These are phyloP conservation scores for Chelidonichthys spinosus DNA, from an alignment of 2,797 vertebrate species.

Conservation along the genomic window DNA sequence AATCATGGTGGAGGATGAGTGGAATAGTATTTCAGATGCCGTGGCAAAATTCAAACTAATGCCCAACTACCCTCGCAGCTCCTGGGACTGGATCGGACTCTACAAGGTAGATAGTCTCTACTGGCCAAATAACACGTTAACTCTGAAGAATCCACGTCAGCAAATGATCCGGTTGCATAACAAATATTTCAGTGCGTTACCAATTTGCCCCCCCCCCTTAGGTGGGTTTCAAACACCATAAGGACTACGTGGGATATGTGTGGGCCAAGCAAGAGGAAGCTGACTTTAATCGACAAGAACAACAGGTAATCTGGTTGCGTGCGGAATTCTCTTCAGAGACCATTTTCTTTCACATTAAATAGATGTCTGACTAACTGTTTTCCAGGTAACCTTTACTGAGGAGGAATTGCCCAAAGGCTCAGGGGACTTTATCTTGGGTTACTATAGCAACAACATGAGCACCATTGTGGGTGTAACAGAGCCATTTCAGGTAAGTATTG, in stretches of 20 bases:
- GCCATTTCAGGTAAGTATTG: conserved; percentile 92
- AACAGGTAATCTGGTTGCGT: conserved; percentile 81
- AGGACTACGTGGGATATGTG: conserved; percentile 95
- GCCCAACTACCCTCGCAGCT: conserved; percentile 90
- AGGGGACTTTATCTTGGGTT: conserved; percentile 95
- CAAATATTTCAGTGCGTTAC: neutral
- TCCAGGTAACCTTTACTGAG: conserved; percentile 92
- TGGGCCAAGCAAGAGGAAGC: conserved; percentile 96
- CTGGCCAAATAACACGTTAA: neutral
- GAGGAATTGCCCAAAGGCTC: conserved; percentile 93
- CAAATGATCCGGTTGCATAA: neutral
- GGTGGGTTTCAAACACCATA: conserved; percentile 98
- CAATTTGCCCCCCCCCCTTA: conserved; percentile 53
- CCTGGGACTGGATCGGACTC: conserved; percentile 99
- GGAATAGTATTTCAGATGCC: conserved; percentile 90
- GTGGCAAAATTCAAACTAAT: conserved; percentile 87
- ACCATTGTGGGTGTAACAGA: conserved; percentile 94
- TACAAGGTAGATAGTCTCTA: conserved; percentile 87
- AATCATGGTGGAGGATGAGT: conserved; percentile 93
- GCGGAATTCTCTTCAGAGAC: conserved; percentile 2
- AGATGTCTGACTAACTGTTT: conserved; percentile 45
- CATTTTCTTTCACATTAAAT: conserved; percentile 35
- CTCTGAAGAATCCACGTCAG: neutral
- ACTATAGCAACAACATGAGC: conserved; percentile 94
- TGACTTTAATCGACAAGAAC: conserved; percentile 85